Evolutionary conservation across 2,888 invertebrate species (phyloP), one percentile per base, ranked within the genome.

Genomic region (Cosmorhoe ocellata): DNA sequence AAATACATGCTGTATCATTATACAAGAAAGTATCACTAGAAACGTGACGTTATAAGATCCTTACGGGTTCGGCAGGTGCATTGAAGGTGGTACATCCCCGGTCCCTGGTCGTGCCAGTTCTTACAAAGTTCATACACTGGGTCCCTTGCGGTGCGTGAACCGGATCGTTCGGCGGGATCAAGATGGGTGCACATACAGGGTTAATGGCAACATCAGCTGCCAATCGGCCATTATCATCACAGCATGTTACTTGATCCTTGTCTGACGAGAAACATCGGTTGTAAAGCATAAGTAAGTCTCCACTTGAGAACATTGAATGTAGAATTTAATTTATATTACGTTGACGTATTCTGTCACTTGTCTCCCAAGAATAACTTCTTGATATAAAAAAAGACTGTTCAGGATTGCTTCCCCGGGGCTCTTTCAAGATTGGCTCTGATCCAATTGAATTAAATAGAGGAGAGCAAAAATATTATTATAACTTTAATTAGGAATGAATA

Each of bases 11-110:
- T n/a, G n/a, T 18, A 18, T 18, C 18, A 18, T 18, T 3, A 18
- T 18, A 18, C 4, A 18, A 18, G 18, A 3, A n/a, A n/a, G n/a
- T n/a, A n/a, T n/a, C n/a, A n/a, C n/a, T n/a, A n/a, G n/a, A n/a
- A n/a, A n/a, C n/a, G n/a, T n/a, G 2, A 18, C 18, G 1, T 24
- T 24, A 24, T 11, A 10, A 32, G 4, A 8, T 36, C 37, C 46
- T 72, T 60, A 95, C 95, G 85, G 95, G 95, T 86, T 95, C 93
- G 41, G 94, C 94, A 6, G 95, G 93, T 51, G 91, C 91, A 43
- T 87, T 83, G 4, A 91, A 91, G 18, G 92, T 84, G 2, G 93
- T 92, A 63, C 95, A 94, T 39, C 93, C 91, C 50, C 93, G 91
- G 59, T 94, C 93, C 43, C 93, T 91, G 40, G 95, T 93, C 1